phyloP scores from a whole-genome alignment of 2,888 invertebrate species.

The Bhutanitis thaidina region DNA sequence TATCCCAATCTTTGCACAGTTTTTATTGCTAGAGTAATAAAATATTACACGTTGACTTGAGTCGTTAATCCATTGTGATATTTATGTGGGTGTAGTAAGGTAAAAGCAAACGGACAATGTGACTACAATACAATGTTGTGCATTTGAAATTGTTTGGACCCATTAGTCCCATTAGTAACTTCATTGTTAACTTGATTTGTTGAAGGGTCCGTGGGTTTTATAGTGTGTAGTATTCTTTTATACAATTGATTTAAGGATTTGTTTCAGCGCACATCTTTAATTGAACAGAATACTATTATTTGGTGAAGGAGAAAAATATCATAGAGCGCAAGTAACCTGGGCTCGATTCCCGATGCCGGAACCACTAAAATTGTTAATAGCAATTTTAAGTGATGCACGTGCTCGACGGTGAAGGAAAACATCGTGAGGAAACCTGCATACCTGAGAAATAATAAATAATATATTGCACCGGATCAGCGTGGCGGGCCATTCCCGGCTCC shows the following conservation, averaged over 20 bases:
- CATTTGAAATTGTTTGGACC: conserved; percentile 25
- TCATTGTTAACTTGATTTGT: conserved; percentile 20
- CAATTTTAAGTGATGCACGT: too few relatives aligned
- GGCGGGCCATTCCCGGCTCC: too few relatives aligned
- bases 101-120: conserved; percentile 46
- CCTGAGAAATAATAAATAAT: too few relatives aligned
- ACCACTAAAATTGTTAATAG: too few relatives aligned
- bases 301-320: too few relatives aligned
- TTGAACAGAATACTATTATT: background rate
- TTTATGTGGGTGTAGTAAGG: conserved; percentile 40
- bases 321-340: too few relatives aligned
- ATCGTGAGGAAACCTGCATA: too few relatives aligned
- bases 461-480: too few relatives aligned
- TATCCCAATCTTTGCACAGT: conserved; percentile 30
- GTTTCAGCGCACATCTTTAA: background rate
- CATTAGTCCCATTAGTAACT: conserved; percentile 25
- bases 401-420: too few relatives aligned
- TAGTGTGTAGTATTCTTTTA: conserved; percentile 1
- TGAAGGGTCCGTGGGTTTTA: background rate
- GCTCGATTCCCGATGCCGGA: too few relatives aligned
- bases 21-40: conserved; percentile 46
- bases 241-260: background rate
- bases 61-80: conserved; percentile 62
- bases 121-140: conserved; percentile 38
- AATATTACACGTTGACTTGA: conserved; percentile 49